These are phyloP conservation scores for Idaea biselata DNA, from an alignment of 2,888 invertebrate genomes.

Conservation along the genomic window DNA sequence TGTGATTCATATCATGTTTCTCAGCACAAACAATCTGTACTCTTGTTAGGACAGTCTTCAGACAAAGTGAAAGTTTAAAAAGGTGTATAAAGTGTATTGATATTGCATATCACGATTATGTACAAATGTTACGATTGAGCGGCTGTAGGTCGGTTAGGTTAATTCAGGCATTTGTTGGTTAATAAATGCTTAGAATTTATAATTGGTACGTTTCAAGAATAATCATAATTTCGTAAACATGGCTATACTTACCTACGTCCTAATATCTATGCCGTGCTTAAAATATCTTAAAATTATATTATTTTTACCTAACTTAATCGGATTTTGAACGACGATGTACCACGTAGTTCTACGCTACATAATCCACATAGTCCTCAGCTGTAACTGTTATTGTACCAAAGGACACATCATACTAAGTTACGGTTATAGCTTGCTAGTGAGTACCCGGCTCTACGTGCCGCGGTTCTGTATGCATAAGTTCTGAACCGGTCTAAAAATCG, in stretches of 20 bases:
- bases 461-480: too few species aligned
- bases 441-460: too few species aligned
- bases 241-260: too few species aligned
- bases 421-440: too few species aligned
- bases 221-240: neutral
- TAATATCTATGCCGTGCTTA: too few species aligned
- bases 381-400: too few species aligned
- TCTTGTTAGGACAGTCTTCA: slow-evolving; percentile 16
- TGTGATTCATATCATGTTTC: slow-evolving; percentile 11
- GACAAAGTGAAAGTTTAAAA: slow-evolving; percentile 15
- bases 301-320: too few species aligned
- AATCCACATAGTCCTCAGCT: too few species aligned
- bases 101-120: neutral
- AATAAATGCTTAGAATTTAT: neutral
- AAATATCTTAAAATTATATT: too few species aligned
- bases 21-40: slow-evolving; percentile 7
- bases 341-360: too few species aligned
- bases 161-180: neutral
- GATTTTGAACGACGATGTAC: too few species aligned
- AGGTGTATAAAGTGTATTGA: neutral
- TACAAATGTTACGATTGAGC: neutral
- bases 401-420: too few species aligned
- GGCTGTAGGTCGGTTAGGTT: neutral
- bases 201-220: neutral
- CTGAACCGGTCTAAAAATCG: neutral